A percentile compares a stretch with the other conserved stretches of the same genome.
phyloP scores from a whole-genome alignment of 2,797 vertebrate genomes.

The Taeniopygia guttata region DNA sequence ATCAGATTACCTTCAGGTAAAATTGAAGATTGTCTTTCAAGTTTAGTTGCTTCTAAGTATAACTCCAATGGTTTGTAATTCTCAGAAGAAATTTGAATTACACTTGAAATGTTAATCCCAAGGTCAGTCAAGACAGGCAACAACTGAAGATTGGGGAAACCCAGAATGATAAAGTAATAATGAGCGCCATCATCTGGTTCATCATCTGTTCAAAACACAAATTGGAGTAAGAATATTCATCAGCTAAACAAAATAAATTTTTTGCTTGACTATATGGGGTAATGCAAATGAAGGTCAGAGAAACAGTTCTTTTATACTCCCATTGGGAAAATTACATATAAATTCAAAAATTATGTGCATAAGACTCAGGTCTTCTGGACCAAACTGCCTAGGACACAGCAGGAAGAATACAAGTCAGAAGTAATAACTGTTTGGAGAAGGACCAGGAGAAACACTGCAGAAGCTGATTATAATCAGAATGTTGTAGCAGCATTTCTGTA shows the following conservation, averaged over 20 bases:
- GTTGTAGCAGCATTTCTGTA: background rate
- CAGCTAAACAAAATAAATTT: background rate
- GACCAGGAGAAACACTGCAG: background rate
- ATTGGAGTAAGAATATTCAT: background rate
- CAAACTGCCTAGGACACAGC: background rate
- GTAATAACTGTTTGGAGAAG: background rate
- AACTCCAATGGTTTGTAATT: constrained; percentile 67
- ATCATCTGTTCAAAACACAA: constrained; percentile 82
- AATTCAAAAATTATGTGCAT: background rate
- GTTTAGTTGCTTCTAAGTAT: constrained; percentile 53
- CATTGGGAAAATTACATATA: background rate
- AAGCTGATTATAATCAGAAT: background rate
- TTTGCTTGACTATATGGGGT: background rate
- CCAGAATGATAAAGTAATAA: constrained; percentile 87
- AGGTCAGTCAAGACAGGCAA: constrained; percentile 79
- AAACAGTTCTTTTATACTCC: background rate
- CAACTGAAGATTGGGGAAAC: constrained; percentile 83
- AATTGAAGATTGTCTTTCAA: constrained; percentile 11
- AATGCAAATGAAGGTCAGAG: background rate
- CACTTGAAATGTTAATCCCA: constrained; percentile 81
- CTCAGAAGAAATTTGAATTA: constrained; percentile 84
- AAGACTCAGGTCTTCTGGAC: background rate
- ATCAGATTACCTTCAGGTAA: constrained; percentile 69
- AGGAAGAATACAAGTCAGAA: background rate
- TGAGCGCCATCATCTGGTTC: constrained; percentile 92